Percentiles rank a stretch among this genome's conserved stretches.
Evolutionary conservation across 2,797 vertebrate genomes (phyloP).

Genomic region (Falco cherrug): DNA sequence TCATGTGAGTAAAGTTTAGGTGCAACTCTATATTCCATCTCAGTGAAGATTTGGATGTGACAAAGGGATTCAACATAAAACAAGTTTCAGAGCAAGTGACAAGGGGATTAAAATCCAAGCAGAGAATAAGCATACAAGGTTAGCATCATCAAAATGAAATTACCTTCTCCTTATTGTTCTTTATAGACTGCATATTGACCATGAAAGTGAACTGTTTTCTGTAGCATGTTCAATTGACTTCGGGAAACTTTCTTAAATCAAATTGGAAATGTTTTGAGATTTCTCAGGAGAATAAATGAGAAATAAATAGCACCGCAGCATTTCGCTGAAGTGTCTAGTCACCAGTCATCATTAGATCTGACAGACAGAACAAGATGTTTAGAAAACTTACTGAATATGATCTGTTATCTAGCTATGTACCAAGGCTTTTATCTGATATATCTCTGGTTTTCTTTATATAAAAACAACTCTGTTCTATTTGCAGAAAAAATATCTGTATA

Average conservation of each 20-base stretch:
- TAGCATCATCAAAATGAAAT: constrained; percentile 68
- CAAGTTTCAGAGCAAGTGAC: constrained; percentile 28
- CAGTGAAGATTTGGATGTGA: background rate
- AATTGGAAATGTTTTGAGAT: constrained; percentile 68
- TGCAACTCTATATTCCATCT: background rate
- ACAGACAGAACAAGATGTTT: constrained; percentile 75
- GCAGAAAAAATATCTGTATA: constrained; percentile 19
- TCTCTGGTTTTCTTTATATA: constrained; percentile 19
- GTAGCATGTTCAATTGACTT: constrained; percentile 70
- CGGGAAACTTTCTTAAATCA: constrained; percentile 72
- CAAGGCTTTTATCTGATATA: constrained; percentile 54
- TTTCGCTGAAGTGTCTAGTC: constrained; percentile 66
- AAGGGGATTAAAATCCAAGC: constrained; percentile 46
- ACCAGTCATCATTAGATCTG: constrained; percentile 74
- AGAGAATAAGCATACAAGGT: constrained; percentile 54
- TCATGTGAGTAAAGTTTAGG: background rate
- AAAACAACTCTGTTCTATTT: background rate
- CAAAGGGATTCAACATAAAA: background rate
- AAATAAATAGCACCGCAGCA: constrained; percentile 70
- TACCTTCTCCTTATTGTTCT: constrained; percentile 70
- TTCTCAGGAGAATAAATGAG: constrained; percentile 71
- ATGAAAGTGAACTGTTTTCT: constrained; percentile 69
- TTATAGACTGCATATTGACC: constrained; percentile 69
- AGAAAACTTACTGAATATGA: constrained; percentile 65
- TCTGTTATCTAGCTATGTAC: constrained; percentile 50